Percentiles rank a stretch among this genome's conserved stretches.
These are phyloP conservation scores for Tetragonula clypearis DNA, from an alignment of 1,140 invertebrate species.

Conservation along the genomic window DNA sequence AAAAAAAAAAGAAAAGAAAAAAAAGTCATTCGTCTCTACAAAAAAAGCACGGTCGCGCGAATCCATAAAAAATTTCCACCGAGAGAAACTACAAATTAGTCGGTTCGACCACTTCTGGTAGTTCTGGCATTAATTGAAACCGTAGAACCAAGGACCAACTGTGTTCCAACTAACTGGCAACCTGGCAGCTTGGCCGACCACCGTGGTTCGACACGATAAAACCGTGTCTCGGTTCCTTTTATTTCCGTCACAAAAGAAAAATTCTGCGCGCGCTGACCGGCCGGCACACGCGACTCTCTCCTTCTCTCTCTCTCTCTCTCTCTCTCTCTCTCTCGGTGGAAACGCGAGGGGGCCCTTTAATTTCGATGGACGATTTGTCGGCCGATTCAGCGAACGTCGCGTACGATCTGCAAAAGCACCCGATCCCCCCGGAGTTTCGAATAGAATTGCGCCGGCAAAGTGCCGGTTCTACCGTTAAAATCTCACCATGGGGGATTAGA, in stretches of 20 bases:
- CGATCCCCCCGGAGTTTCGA: not conserved
- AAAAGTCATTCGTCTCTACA: no score
- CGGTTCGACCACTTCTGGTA: no score
- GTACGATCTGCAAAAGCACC: not conserved
- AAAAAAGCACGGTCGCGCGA: no score
- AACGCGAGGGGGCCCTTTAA: not conserved
- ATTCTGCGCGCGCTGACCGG: no score
- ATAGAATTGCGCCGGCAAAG: constrained; percentile 27
- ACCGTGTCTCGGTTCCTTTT: not conserved
- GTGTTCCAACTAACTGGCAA: not conserved
- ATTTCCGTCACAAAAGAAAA: constrained; percentile 6
- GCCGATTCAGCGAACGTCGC: constrained; percentile 17
- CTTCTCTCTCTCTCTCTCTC: no score
- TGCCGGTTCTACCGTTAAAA: not conserved
- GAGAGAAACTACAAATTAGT: no score
- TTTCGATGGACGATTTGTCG: constrained; percentile 23
- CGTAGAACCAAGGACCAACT: no score
- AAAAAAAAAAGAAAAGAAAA: no score
- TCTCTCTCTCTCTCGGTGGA: not conserved
- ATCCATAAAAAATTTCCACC: no score
- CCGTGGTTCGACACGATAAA: not conserved
- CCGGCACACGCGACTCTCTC: not conserved
- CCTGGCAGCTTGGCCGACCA: no score
- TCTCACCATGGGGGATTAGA: constrained; percentile 2
- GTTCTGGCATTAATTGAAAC: not conserved